Evolutionary conservation across 1,140 invertebrate species (phyloP), one percentile per base, ranked within the genome.

Genomic region (Sarcophaga bullata): DNA sequence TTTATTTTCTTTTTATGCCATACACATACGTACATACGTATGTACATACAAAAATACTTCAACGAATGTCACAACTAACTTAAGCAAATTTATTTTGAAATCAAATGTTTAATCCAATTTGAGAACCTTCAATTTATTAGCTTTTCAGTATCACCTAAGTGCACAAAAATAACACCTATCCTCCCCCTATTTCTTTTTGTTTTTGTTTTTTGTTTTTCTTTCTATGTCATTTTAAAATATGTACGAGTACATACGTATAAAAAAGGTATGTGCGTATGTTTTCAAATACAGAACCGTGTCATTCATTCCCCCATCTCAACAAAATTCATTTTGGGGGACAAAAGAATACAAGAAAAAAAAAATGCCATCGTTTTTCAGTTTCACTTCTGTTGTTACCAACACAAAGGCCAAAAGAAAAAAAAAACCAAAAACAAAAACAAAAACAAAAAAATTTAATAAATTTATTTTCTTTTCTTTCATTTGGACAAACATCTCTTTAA

Each of bases 391-490:
- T 49, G 73, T 17, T 49, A 17, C 47, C 46, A 76, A 76, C 73
- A 76, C 46, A 76, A 8, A 49, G n/a, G n/a, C n/a, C n/a, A n/a
- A n/a, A n/a, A n/a, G n/a, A n/a, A n/a, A n/a, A n/a, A n/a, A n/a
- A n/a, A n/a, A n/a, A n/a, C n/a, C n/a, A n/a, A n/a, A n/a, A n/a
- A n/a, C n/a, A n/a, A n/a, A n/a, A n/a, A n/a, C n/a, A 62, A 7
- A 4, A 17, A 5, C 10, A 62, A 10, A 62, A 17, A 62, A 62
- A 62, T 62, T 73, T 52, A 68, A 73, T 25, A 73, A 37, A 73
- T 73, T 73, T 73, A 73, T 73, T 73, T 73, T 46, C 73, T 46
- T 73, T 46, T 6, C 46, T 73, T 73, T 73, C 54, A 73, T 5
- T 46, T 47, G 11, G 15, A 7, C 46, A 46, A 73, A 46, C 25